These are phyloP conservation scores for Yponomeuta plumbellus DNA, from an alignment of 2,888 invertebrate species.

Conservation along the genomic window DNA sequence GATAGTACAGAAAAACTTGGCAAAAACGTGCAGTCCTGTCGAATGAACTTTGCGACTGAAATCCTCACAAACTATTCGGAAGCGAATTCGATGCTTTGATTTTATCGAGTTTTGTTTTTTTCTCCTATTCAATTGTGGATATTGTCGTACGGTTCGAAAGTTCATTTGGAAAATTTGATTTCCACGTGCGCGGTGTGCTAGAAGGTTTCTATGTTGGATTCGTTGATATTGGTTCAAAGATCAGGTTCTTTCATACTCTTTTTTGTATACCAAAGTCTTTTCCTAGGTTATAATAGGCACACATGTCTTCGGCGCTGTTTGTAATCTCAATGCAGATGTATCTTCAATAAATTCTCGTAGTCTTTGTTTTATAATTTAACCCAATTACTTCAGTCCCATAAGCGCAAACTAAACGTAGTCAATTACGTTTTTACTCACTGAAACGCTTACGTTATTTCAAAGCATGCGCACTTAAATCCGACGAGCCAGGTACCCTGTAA, in stretches of 20 bases:
- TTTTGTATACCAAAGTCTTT: too few relatives aligned
- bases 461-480: not conserved
- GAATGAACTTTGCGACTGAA: constrained; percentile 58
- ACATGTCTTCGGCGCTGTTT: too few relatives aligned
- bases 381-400: not conserved
- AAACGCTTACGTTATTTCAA: not conserved
- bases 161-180: constrained; percentile 12
- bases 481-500: not conserved
- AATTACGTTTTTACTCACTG: not conserved
- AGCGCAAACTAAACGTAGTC: not conserved
- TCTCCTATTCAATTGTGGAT: constrained; percentile 49
- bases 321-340: not conserved
- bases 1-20: constrained; percentile 4
- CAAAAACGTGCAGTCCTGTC: constrained; percentile 3
- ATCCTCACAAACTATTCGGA: constrained; percentile 67
- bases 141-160: constrained; percentile 15
- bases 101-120: constrained; percentile 47
- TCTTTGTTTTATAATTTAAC: not conserved
- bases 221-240: not conserved
- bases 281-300: too few relatives aligned
- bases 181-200: not conserved
- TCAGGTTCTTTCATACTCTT: too few relatives aligned
- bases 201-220: not conserved
- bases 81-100: constrained; percentile 66
- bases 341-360: not conserved